These are phyloP conservation scores for Sinella curviseta DNA, from an alignment of 1,140 invertebrate species.

Conservation along the genomic window DNA sequence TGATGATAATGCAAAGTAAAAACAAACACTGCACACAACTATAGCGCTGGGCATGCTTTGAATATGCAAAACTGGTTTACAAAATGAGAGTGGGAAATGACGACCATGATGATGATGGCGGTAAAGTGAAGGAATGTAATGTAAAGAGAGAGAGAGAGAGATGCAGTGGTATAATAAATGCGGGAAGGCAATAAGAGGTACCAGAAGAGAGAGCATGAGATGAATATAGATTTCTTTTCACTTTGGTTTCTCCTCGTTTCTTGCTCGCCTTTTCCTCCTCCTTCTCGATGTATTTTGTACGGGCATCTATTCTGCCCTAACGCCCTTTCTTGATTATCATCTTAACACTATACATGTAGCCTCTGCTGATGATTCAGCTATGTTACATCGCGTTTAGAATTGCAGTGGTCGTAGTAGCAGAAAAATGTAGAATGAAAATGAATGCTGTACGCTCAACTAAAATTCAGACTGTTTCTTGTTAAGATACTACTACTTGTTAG, in stretches of 20 bases:
- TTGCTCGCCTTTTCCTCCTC: not conserved
- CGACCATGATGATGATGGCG: not conserved
- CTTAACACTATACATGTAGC: not conserved
- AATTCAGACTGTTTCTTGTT: too few relatives aligned
- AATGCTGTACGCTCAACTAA: too few relatives aligned
- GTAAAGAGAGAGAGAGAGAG: not conserved
- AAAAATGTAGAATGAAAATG: not conserved
- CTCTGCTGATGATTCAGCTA: not conserved
- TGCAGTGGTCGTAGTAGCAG: not conserved
- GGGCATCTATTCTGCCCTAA: not conserved
- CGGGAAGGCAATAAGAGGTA: conserved; percentile 14
- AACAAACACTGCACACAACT: too few relatives aligned
- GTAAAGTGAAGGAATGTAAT: not conserved
- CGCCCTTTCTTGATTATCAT: conserved; percentile 21
- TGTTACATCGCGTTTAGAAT: too few relatives aligned
- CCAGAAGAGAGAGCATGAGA: conserved; percentile 1
- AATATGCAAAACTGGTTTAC: not conserved
- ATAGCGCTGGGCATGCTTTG: too few relatives aligned
- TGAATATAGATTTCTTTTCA: conserved; percentile 21
- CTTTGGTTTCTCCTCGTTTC: not conserved
- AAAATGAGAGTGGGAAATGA: not conserved
- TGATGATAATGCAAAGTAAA: not conserved
- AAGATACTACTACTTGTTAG: too few relatives aligned
- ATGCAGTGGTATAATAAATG: conserved; percentile 3
- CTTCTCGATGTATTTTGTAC: not conserved